These are phyloP conservation scores for Plectropomus leopardus DNA, from an alignment of 2,113 vertebrate species.

Conservation along the genomic window DNA sequence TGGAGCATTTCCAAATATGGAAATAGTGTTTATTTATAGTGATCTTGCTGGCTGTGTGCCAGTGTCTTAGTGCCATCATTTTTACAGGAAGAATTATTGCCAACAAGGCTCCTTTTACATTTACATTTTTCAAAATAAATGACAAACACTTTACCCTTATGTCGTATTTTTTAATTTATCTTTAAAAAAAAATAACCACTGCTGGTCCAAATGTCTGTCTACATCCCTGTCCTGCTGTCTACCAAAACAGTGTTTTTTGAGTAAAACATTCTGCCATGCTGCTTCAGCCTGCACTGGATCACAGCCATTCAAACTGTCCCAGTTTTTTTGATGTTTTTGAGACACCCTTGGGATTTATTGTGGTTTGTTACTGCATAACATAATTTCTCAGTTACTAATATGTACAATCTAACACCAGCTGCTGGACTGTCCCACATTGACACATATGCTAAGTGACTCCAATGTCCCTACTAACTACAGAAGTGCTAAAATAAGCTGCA, in stretches of 20 bases:
- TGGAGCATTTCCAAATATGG: neutral
- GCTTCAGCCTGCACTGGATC: conserved; percentile 6
- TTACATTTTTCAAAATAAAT: neutral
- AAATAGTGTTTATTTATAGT: neutral
- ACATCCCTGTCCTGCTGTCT: neutral
- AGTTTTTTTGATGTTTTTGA: conserved; percentile 1
- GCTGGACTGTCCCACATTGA: neutral
- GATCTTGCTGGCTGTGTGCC: neutral
- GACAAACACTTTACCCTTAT: neutral
- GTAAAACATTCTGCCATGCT: conserved; percentile 10
- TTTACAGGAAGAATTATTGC: neutral
- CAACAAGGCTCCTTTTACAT: neutral
- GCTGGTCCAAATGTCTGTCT: neutral
- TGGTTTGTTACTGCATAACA: conserved; percentile 1
- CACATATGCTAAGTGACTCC: neutral
- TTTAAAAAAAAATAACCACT: neutral
- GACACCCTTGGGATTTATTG: neutral
- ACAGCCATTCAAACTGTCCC: conserved; percentile 15
- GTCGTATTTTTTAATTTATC: no score
- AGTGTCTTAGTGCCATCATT: neutral
- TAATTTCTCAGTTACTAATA: neutral
- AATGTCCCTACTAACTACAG: neutral
- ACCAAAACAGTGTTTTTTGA: neutral
- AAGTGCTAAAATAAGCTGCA: neutral
- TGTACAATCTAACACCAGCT: neutral